These are phyloP conservation scores for Amphipoea oculea DNA, from an alignment of 2,888 invertebrate genomes.

Conservation along the genomic window DNA sequence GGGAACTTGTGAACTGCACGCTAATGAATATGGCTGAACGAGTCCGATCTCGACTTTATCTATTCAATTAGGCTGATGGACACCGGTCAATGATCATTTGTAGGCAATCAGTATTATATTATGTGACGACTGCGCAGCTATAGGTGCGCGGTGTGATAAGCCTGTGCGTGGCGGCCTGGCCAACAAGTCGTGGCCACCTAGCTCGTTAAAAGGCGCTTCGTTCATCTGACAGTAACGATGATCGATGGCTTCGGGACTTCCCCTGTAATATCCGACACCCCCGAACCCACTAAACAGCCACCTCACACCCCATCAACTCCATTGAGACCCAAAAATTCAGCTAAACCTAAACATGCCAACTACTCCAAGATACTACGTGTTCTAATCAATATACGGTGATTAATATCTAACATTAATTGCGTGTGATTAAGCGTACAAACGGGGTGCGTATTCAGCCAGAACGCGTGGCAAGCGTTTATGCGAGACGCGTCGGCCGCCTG, in stretches of 20 bases:
- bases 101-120: conserved; percentile 53
- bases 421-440: conserved; percentile 52
- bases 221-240: conserved; percentile 86
- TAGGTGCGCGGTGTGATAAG: conserved; percentile 50
- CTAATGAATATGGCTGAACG: conserved; percentile 55
- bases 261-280: conserved; percentile 84
- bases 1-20: conserved; percentile 35
- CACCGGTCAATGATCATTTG: conserved; percentile 56
- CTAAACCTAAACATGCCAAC: conserved; percentile 45
- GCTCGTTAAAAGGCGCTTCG: conserved; percentile 83
- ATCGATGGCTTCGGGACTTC: conserved; percentile 84
- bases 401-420: conserved; percentile 54
- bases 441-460: conserved; percentile 43
- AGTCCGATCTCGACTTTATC: conserved; percentile 53
- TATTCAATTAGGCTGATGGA: conserved; percentile 64
- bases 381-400: conserved; percentile 50
- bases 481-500: conserved; percentile 1
- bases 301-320: conserved; percentile 55
- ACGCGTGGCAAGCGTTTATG: conserved; percentile 44
- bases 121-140: conserved; percentile 49
- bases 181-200: conserved; percentile 74
- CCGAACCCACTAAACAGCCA: conserved; percentile 63
- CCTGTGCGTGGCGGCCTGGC: conserved; percentile 56
- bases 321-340: conserved; percentile 56
- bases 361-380: conserved; percentile 32